Conservation (phyloP, 2,888 invertebrate genomes). For the Stenurella melanura region DNA sequence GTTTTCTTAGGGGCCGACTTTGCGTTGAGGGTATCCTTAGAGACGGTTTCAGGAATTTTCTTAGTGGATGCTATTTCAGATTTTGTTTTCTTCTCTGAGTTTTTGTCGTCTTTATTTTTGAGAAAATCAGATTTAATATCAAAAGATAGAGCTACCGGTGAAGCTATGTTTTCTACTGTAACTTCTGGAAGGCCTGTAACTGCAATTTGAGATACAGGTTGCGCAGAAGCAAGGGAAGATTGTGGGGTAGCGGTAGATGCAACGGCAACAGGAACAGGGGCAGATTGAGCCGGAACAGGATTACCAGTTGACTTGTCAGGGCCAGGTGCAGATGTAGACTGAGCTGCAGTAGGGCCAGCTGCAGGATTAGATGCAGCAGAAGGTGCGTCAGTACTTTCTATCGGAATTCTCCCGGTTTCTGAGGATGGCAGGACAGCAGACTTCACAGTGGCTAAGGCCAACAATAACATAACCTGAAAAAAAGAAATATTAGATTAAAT, state of each 20-base stretch:
- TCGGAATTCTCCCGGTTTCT: neutral
- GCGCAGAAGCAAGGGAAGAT: neutral
- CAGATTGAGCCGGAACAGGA: neutral
- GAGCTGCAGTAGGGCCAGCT: neutral
- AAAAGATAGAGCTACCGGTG: neutral
- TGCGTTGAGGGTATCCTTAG: neutral
- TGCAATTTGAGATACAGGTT: neutral
- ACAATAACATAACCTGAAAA: neutral
- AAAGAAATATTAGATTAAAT: neutral
- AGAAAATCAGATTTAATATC: neutral
- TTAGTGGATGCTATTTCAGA: neutral
- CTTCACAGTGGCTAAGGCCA: neutral
- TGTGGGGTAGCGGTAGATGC: neutral
- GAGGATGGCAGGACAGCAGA: conserved; percentile 11
- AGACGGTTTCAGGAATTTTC: neutral
- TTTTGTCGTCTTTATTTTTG: neutral
- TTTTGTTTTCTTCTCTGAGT: neutral
- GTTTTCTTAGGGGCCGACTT: neutral
- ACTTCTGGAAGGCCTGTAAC: neutral
- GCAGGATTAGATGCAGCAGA: neutral
- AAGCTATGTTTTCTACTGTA: neutral
- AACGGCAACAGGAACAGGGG: neutral
- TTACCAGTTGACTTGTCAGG: neutral
- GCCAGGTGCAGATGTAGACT: neutral
- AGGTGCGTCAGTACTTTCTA: neutral